Conservation (phyloP, 2,797 vertebrate genomes). For the Oophaga sylvatica region DNA sequence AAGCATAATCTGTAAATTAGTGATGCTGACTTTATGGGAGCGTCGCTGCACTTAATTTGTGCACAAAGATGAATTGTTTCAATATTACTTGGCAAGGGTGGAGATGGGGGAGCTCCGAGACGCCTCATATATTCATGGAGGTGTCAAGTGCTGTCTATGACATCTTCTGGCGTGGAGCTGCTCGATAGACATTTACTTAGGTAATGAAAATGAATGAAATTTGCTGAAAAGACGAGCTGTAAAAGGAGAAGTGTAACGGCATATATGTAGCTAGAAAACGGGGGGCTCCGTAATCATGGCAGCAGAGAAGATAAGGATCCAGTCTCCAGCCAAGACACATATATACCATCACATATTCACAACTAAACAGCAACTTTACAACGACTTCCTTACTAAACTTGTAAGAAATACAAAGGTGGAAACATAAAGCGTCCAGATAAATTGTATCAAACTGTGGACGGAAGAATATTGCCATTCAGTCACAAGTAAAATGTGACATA, state of each 20-base stretch:
- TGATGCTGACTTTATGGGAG: neutral
- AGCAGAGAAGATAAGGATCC: too few relatives aligned
- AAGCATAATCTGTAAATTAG: constrained; percentile 37
- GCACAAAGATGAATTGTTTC: constrained; percentile 18
- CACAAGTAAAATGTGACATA: neutral
- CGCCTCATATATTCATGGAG: neutral
- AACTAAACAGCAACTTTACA: too few relatives aligned
- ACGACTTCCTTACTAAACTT: too few relatives aligned
- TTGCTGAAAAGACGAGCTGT: neutral
- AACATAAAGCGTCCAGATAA: too few relatives aligned
- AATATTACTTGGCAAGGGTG: constrained; percentile 15
- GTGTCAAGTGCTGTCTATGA: neutral
- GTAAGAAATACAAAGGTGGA: too few relatives aligned
- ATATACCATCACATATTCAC: too few relatives aligned
- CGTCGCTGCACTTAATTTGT: neutral
- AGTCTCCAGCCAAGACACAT: too few relatives aligned
- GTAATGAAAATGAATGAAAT: constrained; percentile 12
- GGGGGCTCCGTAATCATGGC: too few relatives aligned
- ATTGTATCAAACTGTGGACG: too few relatives aligned
- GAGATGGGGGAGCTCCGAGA: neutral
- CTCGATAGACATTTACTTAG: constrained; percentile 2
- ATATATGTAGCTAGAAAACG: too few relatives aligned
- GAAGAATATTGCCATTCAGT: too few relatives aligned
- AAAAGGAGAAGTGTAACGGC: too few relatives aligned
- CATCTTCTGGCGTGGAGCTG: neutral